Evolutionary conservation across 2,888 invertebrate genomes (phyloP).

Genomic region (Acanthosepion pharaonis): DNA sequence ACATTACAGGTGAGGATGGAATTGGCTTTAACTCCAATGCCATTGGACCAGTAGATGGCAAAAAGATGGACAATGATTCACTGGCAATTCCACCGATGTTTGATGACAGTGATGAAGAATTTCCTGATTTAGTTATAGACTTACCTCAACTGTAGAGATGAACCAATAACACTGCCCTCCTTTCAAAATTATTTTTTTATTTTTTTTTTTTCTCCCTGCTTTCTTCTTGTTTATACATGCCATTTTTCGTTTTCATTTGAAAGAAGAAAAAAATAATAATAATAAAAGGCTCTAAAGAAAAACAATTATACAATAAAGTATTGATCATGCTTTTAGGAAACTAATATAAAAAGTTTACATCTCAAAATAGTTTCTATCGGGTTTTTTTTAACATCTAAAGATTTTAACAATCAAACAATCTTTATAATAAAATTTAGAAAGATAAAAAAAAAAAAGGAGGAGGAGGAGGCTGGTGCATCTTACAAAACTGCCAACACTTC

Average conservation of each 20-base stretch:
- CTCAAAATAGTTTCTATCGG: not conserved
- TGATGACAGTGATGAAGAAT: constrained; percentile 62
- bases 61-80: constrained; percentile 50
- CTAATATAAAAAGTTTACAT: not conserved
- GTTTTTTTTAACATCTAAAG: not conserved
- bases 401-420: not conserved
- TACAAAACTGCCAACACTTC: not conserved
- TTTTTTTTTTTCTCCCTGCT: not conserved
- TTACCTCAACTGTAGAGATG: constrained; percentile 54
- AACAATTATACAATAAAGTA: not conserved
- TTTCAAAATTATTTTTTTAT: not conserved
- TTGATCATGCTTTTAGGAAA: not conserved
- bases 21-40: constrained; percentile 24
- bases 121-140: constrained; percentile 63
- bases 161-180: not conserved
- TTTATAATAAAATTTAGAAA: not conserved
- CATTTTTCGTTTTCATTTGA: not conserved
- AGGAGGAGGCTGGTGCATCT: not conserved
- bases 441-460: not conserved
- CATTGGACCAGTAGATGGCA: not conserved
- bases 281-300: not conserved
- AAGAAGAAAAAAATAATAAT: not conserved
- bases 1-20: constrained; percentile 50
- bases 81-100: constrained; percentile 63
- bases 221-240: not conserved